Percentiles rank a stretch among this genome's conserved stretches.
phyloP scores from a whole-genome alignment of 2,888 invertebrate genomes.

The Drosophila pseudotakahashii region DNA sequence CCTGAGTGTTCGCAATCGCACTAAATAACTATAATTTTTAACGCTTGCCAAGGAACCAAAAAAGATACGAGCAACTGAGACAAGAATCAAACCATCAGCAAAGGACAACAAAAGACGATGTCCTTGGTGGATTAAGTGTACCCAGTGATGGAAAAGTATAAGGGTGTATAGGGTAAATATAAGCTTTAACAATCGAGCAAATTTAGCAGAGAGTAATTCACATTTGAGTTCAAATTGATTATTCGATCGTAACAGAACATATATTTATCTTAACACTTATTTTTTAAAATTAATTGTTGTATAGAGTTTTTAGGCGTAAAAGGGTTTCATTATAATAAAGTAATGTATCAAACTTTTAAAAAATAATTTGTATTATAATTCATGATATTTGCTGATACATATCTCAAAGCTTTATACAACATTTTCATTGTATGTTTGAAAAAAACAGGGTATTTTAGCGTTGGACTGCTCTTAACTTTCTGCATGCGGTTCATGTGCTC shows the following conservation, averaged over 20 bases:
- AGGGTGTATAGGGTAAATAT: neutral
- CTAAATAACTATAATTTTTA: slow-evolving; percentile 78
- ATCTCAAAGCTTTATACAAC: too few relatives aligned
- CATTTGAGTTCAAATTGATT: too few relatives aligned
- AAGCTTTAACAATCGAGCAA: neutral
- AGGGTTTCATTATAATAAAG: too few relatives aligned
- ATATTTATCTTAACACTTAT: too few relatives aligned
- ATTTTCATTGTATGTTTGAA: too few relatives aligned
- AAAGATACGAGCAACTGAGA: slow-evolving; percentile 39
- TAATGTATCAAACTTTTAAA: too few relatives aligned
- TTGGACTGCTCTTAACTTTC: neutral
- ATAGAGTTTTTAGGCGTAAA: too few relatives aligned
- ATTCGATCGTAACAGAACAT: too few relatives aligned
- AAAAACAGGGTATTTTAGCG: neutral
- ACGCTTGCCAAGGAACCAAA: slow-evolving; percentile 51
- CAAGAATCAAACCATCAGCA: slow-evolving; percentile 60
- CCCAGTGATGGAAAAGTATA: neutral
- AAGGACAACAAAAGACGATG: slow-evolving; percentile 15
- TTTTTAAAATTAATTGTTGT: too few relatives aligned
- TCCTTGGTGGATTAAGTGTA: slow-evolving; percentile 8
- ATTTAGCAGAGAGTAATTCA: too few relatives aligned
- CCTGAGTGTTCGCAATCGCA: slow-evolving; percentile 30
- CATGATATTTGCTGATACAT: too few relatives aligned
- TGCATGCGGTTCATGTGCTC: slow-evolving; percentile 6
- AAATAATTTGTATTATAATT: too few relatives aligned